Evolutionary conservation across 2,888 invertebrate genomes (phyloP), one percentile per base, ranked within the genome.

Genomic region (Uropetala carovei): DNA sequence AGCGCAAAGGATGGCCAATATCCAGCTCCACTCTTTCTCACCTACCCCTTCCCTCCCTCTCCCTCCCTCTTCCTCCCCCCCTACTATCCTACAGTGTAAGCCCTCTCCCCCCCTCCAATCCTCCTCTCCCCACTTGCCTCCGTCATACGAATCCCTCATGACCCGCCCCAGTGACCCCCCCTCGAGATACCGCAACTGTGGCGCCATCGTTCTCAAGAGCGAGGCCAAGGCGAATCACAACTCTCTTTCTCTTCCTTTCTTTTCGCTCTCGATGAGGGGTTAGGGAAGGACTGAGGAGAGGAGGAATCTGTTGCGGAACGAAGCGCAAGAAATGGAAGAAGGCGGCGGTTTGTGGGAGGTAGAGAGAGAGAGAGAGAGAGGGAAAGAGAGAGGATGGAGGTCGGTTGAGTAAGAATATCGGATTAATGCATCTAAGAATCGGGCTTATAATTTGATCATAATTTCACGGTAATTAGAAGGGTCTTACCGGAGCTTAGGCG

Each of bases 201-300:
- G 75, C 75, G 75, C 75, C 75, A 11, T 27, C 22, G 11, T 3
- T 75, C 75, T 75, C 75, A 75, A 75, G 75, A 75, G 75, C 75
- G 75, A 75, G 75, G 75, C 75, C 75, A 75, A 75, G 75, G 75
- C 75, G 27, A 75, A 18, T 75, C 22, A 18, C 75, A 75, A n/a
- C n/a, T n/a, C 75, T 75, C 75, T 75, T 43, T 43, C 75, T 75
- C 13, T 60, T 2, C 75, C 27, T 75, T 75, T 27, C 75, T 27
- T 75, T 75, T 75, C 22, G 43, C 43, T 43, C 43, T 43, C 43
- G 43, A 43, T 43, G 75, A 68, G 68, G 18, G 22, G 22, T 68
- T 68, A n/a, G 75, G 27, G 75, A 75, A 27, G 75, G 18, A 75
- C 75, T 11, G 27, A 27, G 75, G 75, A 22, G 75, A 27, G 22